These are phyloP conservation scores for Saccopteryx leptura DNA, from an alignment of 2,113 vertebrate species.

Conservation along the genomic window DNA sequence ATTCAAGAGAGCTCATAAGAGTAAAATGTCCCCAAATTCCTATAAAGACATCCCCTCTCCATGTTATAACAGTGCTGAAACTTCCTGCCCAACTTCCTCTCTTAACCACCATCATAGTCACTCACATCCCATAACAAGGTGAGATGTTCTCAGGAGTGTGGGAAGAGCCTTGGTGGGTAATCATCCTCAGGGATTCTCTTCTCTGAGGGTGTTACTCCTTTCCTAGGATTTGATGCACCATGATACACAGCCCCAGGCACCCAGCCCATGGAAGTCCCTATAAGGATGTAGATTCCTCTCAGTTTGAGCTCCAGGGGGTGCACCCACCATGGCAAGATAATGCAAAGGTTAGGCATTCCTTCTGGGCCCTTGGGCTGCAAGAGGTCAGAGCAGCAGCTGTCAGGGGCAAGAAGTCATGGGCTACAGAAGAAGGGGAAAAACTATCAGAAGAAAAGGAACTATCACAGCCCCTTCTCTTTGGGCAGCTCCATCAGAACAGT, in stretches of 20 bases:
- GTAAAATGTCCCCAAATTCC: background rate
- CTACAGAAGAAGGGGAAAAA: rapidly evolving
- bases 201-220: background rate
- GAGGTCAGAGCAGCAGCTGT: background rate
- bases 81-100: background rate
- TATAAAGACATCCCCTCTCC: background rate
- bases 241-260: background rate
- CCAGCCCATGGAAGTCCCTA: background rate
- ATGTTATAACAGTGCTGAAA: background rate
- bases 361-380: background rate
- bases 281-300: background rate
- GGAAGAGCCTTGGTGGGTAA: background rate
- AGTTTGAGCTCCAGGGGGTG: rapidly evolving
- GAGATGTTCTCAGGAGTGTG: background rate
- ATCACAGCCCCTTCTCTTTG: background rate
- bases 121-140: background rate
- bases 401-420: background rate
- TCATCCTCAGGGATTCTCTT: background rate
- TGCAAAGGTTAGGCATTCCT: background rate
- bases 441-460: rapidly evolving
- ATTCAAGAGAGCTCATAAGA: background rate
- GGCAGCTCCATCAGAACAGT: background rate
- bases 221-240: background rate
- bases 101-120: background rate
- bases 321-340: rapidly evolving